A percentile compares a stretch with the other conserved stretches of the same genome.
phyloP scores from a whole-genome alignment of 2,113 vertebrate species.

The Neotoma lepida region DNA sequence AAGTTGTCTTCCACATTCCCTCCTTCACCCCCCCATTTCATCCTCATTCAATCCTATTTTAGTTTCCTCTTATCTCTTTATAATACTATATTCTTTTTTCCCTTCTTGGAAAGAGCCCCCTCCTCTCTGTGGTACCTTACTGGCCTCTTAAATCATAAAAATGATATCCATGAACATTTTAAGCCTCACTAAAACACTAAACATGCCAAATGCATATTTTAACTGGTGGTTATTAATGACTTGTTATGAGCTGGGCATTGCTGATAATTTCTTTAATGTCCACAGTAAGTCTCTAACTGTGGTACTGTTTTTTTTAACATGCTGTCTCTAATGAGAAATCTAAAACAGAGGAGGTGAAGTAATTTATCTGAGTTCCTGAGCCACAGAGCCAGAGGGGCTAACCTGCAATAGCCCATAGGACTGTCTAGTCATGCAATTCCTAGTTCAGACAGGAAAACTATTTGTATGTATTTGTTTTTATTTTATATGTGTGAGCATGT shows the following conservation, averaged over 20 bases:
- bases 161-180: neutral
- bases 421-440: neutral
- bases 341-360: neutral
- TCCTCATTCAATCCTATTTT: neutral
- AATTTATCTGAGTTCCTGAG: neutral
- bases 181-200: neutral
- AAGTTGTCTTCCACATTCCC: neutral
- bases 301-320: neutral
- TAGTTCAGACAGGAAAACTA: neutral
- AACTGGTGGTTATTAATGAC: neutral
- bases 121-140: neutral
- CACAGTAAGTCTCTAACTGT: neutral
- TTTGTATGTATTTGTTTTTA: neutral
- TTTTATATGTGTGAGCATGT: neutral
- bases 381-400: neutral
- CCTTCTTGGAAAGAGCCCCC: neutral
- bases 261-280: constrained; percentile 22
- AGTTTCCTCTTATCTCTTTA: neutral
- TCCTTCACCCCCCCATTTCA: neutral
- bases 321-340: neutral
- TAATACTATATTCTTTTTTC: too few relatives aligned
- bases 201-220: neutral
- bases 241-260: neutral
- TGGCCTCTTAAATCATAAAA: neutral
- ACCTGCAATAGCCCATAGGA: neutral